Base-by-base conservation (phyloP, 1,140 invertebrate species). In the Probaryconus sp. region DNA sequence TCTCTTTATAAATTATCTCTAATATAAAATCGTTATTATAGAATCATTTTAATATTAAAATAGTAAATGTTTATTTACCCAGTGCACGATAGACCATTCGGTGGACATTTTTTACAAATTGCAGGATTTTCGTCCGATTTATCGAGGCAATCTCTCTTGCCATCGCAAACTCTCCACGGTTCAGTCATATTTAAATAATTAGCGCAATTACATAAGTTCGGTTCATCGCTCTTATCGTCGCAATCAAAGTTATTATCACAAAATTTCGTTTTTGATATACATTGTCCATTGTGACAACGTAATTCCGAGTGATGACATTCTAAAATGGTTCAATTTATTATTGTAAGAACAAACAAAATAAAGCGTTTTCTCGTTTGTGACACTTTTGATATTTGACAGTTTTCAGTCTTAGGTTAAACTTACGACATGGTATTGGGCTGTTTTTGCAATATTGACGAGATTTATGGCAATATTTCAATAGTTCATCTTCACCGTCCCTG, bases 81-180 rank as follows among this genome's bases (percentile, higher is more conserved):
- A 14, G 45, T 72, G 78, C 91, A 92, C 42, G 81, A 84, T 35
- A 89, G 90, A 28, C 83, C 87, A 4, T 80, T 72, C 0, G 82
- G 81, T 9, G 85, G 89, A 80, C 93, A 94, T 10, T 24, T 1
- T 11, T 87, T 84, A 74, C 94, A 95, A 3, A 88, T 83, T 21
- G 85, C 80, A 0, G 90, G 89, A 56, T 90, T 89, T 83, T 97
- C 95, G 81, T 97, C 95, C 18, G 89, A 91, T 76, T 93, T 92
- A 80, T 96, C 95, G 33, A 88, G 87, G 79, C 96, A 97, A 80
- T 96, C 91, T 16, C 92, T 85, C 3, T 92, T 87, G 5, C 94
- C 93, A 83, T 97, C 93, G 81, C 96, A 97, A 18, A 95, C 84
- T 51, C 90, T 89, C 2, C 89, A 84, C 5, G 92, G 91, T 65